Evolutionary conservation across 2,797 vertebrate genomes (phyloP), one percentile per base, ranked within the genome.

Genomic region (Botia almorhae): DNA sequence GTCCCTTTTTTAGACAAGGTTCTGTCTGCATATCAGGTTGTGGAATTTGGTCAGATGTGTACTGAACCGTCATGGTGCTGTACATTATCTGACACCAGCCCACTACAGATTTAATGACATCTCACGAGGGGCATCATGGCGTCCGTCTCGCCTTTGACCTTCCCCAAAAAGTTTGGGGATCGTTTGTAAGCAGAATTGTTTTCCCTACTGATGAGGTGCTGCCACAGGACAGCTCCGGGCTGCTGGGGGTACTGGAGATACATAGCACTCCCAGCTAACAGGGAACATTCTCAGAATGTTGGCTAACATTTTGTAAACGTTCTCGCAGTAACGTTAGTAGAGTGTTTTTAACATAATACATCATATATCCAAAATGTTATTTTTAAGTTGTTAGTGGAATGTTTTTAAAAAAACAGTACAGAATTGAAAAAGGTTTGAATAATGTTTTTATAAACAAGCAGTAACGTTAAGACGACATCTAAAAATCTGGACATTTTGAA

Each of bases 161-260:
- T 50, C 65, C 50, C 13, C 12, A 80, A 71, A 79, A 64, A n/a
- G 48, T 53, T 14, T 26, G 48, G 19, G 23, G 13, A 67, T 13
- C 21, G 61, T 80, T 73, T 80, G 61, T 48, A 67, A 74, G 51
- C 78, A 74, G 61, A 50, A 64, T 26, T 67, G 51, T 63, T 71
- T 48, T 55, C 48, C 58, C 26, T 68, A 58, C 78, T 68, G 78
- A 80, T 74, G 70, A 80, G 78, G 50, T 68, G 70, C 19, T 74
- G 78, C 78, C 61, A 80, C 70, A 56, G 63, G 53, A 74, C 36
- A 8, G 63, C 78, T 80, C 51, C 39, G 56, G 69, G 78, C 69
- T 73, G 61, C 50, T 21, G 46, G 70, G 71, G 70, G 17, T 51
- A 73, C 70, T 74, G 78, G 78, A 74, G 51, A 74, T 80, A 67